phyloP scores from a whole-genome alignment of 2,797 vertebrate genomes.

The Gallinago solitaria region DNA sequence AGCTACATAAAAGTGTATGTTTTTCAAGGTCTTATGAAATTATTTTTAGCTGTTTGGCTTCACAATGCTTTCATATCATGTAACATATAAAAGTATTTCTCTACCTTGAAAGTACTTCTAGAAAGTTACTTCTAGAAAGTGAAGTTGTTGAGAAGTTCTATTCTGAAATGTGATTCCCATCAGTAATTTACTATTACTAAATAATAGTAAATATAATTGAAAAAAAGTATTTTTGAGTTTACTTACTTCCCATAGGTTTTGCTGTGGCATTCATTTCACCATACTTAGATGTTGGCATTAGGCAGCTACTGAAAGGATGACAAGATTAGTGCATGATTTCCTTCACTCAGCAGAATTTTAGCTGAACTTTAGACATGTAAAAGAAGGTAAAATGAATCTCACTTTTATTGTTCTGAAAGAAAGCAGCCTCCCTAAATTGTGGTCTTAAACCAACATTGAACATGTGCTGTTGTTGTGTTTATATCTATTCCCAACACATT shows the following conservation, averaged over 20 bases:
- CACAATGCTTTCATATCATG: background rate
- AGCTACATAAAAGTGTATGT: background rate
- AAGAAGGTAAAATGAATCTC: background rate
- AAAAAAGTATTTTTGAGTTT: background rate
- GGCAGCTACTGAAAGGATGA: background rate
- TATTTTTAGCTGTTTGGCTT: background rate
- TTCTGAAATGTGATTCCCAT: background rate
- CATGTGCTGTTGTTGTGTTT: background rate
- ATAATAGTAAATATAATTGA: background rate
- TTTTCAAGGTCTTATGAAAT: background rate
- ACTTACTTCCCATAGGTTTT: background rate
- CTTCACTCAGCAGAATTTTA: background rate
- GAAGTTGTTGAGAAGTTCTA: background rate
- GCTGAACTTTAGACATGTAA: background rate
- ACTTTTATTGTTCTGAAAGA: background rate
- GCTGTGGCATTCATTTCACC: background rate
- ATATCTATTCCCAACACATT: background rate
- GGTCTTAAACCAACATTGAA: background rate
- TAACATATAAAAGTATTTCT: background rate
- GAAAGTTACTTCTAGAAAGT: background rate
- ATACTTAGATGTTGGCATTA: background rate
- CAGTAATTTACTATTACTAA: background rate
- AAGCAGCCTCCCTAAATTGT: background rate
- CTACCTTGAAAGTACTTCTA: background rate
- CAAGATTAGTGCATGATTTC: background rate